A percentile compares a stretch with the other conserved stretches of the same genome.
Evolutionary conservation across 2,113 vertebrate species (phyloP).

Genomic region (Lepus americanus): DNA sequence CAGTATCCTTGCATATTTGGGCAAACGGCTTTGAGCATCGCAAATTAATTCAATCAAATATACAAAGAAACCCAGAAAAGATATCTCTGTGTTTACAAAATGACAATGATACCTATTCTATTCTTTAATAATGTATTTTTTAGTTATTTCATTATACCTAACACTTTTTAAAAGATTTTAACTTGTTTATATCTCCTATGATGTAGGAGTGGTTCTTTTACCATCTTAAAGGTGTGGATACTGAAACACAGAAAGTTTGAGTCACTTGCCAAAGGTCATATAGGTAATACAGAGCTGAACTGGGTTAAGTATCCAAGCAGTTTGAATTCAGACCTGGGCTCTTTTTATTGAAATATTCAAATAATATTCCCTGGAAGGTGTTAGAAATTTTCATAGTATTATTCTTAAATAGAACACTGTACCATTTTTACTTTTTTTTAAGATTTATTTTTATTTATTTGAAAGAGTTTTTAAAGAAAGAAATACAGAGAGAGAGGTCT

Average conservation of each 20-base stretch:
- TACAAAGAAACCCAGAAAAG: conserved; percentile 36
- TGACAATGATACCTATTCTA: neutral
- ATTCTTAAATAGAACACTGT: neutral
- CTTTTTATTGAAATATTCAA: neutral
- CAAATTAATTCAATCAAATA: neutral
- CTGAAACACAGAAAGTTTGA: neutral
- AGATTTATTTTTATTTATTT: too few species aligned
- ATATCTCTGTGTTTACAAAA: conserved; percentile 22
- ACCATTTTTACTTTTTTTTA: neutral
- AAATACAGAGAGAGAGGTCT: too few species aligned
- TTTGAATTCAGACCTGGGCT: neutral
- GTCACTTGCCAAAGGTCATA: neutral
- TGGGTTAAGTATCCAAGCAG: neutral
- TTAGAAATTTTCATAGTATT: neutral
- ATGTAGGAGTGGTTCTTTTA: neutral
- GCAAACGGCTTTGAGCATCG: neutral
- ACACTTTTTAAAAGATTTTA: neutral
- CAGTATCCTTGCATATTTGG: neutral
- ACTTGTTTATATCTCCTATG: neutral
- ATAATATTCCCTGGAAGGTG: neutral
- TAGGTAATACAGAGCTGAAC: neutral
- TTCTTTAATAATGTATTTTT: neutral
- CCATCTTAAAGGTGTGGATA: neutral
- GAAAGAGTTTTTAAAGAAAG: too few species aligned
- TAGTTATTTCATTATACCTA: neutral